Evolutionary conservation across 2,797 vertebrate genomes (phyloP).

Genomic region (Rhinogobio ventralis): DNA sequence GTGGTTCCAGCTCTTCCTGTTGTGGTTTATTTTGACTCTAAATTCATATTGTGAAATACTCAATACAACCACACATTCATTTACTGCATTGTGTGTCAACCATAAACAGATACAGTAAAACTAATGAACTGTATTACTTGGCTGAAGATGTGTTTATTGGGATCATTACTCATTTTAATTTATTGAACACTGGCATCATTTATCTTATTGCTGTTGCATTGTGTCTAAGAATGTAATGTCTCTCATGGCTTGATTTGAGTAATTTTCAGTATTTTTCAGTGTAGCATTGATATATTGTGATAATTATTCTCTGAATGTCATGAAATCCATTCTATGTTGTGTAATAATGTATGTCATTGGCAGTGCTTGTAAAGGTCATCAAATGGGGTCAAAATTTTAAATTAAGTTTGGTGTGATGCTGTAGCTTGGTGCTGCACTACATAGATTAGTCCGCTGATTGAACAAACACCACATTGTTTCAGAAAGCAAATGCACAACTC

Average conservation of each 20-base stretch:
- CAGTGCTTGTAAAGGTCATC: not conserved
- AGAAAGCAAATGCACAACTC: not conserved
- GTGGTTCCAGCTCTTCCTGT: not conserved
- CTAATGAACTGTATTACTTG: not conserved
- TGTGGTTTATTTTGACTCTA: not conserved
- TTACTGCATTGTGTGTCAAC: not conserved
- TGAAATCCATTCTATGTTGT: not conserved
- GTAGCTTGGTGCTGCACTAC: not conserved
- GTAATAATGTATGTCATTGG: not conserved
- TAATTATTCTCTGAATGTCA: conserved; percentile 10
- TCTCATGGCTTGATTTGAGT: not conserved
- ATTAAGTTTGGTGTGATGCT: not conserved
- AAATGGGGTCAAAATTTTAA: not conserved
- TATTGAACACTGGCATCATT: conserved; percentile 1
- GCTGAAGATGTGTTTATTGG: not conserved
- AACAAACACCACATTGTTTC: not conserved
- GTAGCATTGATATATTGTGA: not conserved
- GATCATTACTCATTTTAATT: not conserved
- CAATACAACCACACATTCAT: not conserved
- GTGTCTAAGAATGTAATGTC: not conserved
- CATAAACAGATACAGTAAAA: conserved; percentile 14
- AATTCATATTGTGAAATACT: not conserved
- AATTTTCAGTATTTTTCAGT: not conserved
- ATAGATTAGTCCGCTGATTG: not conserved
- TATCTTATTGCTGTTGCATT: not conserved